A percentile compares a stretch with the other conserved stretches of the same genome.
Conservation (phyloP, 2,888 invertebrate species). For the Hemithea aestivaria region DNA sequence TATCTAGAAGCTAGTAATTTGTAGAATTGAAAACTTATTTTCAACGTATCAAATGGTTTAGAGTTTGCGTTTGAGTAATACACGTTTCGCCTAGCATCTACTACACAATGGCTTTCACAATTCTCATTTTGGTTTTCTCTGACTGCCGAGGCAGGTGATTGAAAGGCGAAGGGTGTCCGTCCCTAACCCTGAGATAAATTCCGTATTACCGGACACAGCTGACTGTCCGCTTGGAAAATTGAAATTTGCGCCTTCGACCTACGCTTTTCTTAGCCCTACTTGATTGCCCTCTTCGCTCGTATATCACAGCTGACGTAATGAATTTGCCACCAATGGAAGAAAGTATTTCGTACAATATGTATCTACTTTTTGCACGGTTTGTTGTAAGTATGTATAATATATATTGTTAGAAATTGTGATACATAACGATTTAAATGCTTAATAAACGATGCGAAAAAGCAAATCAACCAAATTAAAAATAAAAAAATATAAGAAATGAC, state of each 20-base stretch:
- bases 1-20: slow-evolving; percentile 10
- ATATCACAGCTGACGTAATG: slow-evolving; percentile 27
- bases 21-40: slow-evolving; percentile 8
- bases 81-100: slow-evolving; percentile 24
- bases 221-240: slow-evolving; percentile 60
- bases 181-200: slow-evolving; percentile 55
- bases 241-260: slow-evolving; percentile 45
- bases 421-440: too few relatives aligned
- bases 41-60: slow-evolving; percentile 14
- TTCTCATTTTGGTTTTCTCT: slow-evolving; percentile 38
- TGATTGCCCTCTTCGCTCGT: slow-evolving; percentile 33
- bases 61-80: too few relatives aligned
- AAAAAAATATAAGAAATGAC: too few relatives aligned
- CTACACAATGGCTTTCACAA: slow-evolving; percentile 38
- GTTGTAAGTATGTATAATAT: too few relatives aligned
- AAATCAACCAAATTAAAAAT: too few relatives aligned
- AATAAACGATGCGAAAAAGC: too few relatives aligned
- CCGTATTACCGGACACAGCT: slow-evolving; percentile 53
- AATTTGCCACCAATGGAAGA: slow-evolving; percentile 29
- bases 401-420: too few relatives aligned
- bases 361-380: too few relatives aligned
- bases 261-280: slow-evolving; percentile 32
- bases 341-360: slow-evolving; percentile 5
- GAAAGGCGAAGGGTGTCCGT: slow-evolving; percentile 55
- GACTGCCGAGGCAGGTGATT: slow-evolving; percentile 49